A percentile compares a stretch with the other conserved stretches of the same genome.
phyloP scores from a whole-genome alignment of 1,140 invertebrate genomes.

The Calephelis nemesis region DNA sequence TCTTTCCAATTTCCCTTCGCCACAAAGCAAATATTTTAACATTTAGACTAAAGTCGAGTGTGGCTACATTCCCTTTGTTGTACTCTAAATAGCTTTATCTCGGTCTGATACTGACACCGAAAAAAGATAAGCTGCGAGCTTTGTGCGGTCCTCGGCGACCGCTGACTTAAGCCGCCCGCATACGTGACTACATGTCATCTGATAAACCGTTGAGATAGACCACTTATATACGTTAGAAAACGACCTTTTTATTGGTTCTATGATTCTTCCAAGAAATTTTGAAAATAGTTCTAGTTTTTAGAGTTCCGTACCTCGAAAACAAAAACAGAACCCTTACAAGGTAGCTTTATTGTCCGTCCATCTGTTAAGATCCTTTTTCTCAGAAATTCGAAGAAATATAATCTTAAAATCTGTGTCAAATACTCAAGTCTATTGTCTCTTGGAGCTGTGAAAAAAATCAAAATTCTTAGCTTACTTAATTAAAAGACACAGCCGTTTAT shows the following conservation, averaged over 20 bases:
- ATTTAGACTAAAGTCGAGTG: not conserved
- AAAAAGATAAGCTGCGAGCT: slow-evolving; percentile 11
- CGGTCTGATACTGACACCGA: slow-evolving; percentile 13
- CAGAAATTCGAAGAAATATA: too few relatives aligned
- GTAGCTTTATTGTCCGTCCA: too few relatives aligned
- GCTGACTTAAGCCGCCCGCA: slow-evolving; percentile 7
- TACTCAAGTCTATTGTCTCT: too few relatives aligned
- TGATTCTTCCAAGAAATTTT: not conserved
- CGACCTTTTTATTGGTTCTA: slow-evolving; percentile 3
- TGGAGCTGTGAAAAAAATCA: too few relatives aligned
- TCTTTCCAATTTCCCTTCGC: not conserved
- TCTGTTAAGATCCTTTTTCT: too few relatives aligned
- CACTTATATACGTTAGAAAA: slow-evolving; percentile 1
- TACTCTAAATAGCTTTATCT: slow-evolving; percentile 16
- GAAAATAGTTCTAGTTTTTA: not conserved
- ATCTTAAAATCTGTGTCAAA: too few relatives aligned
- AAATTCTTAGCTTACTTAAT: too few relatives aligned
- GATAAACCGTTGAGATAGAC: slow-evolving; percentile 3
- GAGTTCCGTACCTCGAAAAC: too few relatives aligned
- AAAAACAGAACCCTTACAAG: too few relatives aligned
- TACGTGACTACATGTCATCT: slow-evolving; percentile 15
- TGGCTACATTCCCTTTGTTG: slow-evolving; percentile 7
- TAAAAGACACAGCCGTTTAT: too few relatives aligned
- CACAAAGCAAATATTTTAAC: slow-evolving; percentile 3
- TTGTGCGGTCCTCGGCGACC: slow-evolving; percentile 8